These are phyloP conservation scores for Synanthedon tipuliformis DNA, from an alignment of 2,888 invertebrate species.

Conservation along the genomic window DNA sequence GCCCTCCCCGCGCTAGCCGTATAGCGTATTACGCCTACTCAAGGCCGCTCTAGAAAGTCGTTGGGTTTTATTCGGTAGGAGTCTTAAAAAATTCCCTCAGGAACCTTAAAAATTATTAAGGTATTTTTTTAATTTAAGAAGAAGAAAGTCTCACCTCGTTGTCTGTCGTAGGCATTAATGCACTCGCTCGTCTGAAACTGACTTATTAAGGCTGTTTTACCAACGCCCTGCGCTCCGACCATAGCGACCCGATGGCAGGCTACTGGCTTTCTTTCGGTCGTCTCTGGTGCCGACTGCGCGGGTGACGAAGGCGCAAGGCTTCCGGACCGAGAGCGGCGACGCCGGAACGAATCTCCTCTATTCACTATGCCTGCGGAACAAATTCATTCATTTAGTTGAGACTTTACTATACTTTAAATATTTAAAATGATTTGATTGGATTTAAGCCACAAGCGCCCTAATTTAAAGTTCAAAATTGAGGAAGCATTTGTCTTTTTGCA, in stretches of 20 bases:
- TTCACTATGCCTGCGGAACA: constrained; percentile 84
- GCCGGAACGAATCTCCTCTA: constrained; percentile 92
- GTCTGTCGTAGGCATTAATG: constrained; percentile 92
- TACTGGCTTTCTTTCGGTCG: constrained; percentile 64
- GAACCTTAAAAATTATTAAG: no score
- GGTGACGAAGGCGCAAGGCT: constrained; percentile 77
- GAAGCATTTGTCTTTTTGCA: no score
- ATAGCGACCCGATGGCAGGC: constrained; percentile 77
- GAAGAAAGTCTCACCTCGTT: constrained; percentile 68
- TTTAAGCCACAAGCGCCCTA: no score
- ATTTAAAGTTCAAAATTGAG: no score
- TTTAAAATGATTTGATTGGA: no score
- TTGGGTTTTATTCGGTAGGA: no score
- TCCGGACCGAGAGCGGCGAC: constrained; percentile 85
- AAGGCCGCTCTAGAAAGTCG: no score
- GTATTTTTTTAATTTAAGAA: no score
- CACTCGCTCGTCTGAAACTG: constrained; percentile 95
- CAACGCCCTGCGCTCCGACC: constrained; percentile 83
- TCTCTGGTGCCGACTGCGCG: constrained; percentile 49
- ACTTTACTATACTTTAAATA: no score
- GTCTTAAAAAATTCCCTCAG: no score
- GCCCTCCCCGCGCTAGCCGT: no score
- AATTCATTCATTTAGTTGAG: background rate
- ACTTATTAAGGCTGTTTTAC: constrained; percentile 86
- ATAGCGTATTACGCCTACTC: no score